A percentile compares a stretch with the other conserved stretches of the same genome.
These are phyloP conservation scores for Caenorhabditis panamensis DNA, from an alignment of 2,888 invertebrate genomes.

Conservation along the genomic window DNA sequence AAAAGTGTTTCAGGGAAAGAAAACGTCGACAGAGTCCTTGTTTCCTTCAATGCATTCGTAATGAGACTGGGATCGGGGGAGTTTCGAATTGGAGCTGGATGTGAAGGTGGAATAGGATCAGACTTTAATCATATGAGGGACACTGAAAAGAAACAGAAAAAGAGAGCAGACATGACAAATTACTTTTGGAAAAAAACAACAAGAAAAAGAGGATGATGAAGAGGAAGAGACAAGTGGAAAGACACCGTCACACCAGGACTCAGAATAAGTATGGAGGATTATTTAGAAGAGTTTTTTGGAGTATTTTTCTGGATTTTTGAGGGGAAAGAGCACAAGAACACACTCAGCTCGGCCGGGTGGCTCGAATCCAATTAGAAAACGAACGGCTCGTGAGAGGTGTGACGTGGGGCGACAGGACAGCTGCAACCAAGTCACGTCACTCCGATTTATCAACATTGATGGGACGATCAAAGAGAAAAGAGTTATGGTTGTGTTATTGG, in stretches of 20 bases:
- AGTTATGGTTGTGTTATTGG: constrained; percentile 51
- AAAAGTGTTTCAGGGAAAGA: constrained; percentile 12
- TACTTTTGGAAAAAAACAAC: not conserved
- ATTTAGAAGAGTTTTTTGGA: not conserved
- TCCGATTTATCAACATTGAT: constrained; percentile 43
- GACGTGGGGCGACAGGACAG: constrained; percentile 39
- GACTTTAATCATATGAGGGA: not conserved
- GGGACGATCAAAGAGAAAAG: constrained; percentile 33
- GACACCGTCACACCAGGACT: not conserved
- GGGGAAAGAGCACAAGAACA: not conserved
- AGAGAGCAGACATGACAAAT: not conserved
- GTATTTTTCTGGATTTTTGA: not conserved
- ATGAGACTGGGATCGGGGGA: constrained; percentile 24
- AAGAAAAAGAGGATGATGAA: not conserved
- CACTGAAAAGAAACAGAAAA: not conserved
- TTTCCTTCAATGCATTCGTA: constrained; percentile 48
- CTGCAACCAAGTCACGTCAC: constrained; percentile 19
- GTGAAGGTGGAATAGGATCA: too few relatives aligned
- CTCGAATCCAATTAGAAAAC: constrained; percentile 24
- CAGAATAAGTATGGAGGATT: not conserved
- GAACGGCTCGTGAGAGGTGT: constrained; percentile 21
- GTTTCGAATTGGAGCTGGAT: too few relatives aligned
- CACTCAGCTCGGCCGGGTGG: not conserved
- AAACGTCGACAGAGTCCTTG: not conserved
- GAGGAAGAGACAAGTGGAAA: not conserved